Percentiles rank a stretch among this genome's conserved stretches.
Evolutionary conservation across 1,140 invertebrate genomes (phyloP).

Genomic region (Apolygus lucorum): DNA sequence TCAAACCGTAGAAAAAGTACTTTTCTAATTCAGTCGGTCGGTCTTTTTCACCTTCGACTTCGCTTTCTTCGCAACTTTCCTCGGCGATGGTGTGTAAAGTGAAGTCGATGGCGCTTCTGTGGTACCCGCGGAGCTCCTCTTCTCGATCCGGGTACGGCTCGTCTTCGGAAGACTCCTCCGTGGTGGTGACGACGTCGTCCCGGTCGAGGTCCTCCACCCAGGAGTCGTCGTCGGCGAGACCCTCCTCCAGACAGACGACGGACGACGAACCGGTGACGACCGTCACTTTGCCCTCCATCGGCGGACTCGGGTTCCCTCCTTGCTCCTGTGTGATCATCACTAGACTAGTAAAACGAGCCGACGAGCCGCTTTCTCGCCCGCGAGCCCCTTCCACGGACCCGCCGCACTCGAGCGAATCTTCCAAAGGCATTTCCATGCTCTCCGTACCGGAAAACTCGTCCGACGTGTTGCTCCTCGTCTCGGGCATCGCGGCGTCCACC

Average conservation of each 20-base stretch:
- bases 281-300: constrained; percentile 41
- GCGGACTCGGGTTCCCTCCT: constrained; percentile 38
- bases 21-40: constrained; percentile 72
- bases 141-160: constrained; percentile 42
- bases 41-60: constrained; percentile 51
- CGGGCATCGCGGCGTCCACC: constrained; percentile 18
- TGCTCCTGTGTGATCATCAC: constrained; percentile 74
- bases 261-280: constrained; percentile 51
- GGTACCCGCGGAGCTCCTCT: constrained; percentile 70
- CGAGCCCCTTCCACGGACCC: constrained; percentile 30
- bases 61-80: constrained; percentile 86
- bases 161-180: constrained; percentile 47
- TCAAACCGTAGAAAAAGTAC: constrained; percentile 80
- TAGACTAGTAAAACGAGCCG: constrained; percentile 68
- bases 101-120: constrained; percentile 72
- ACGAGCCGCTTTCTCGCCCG: constrained; percentile 38
- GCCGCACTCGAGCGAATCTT: constrained; percentile 29
- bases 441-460: constrained; percentile 36
- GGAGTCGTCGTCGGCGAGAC: constrained; percentile 74
- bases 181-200: constrained; percentile 46
- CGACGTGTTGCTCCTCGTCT: constrained; percentile 30
- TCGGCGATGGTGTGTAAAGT: constrained; percentile 88
- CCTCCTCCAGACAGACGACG: constrained; percentile 70
- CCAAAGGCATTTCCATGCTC: constrained; percentile 35
- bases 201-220: constrained; percentile 77